Evolutionary conservation across 2,797 vertebrate genomes (phyloP).

Genomic region (Diglossa cyanea): DNA sequence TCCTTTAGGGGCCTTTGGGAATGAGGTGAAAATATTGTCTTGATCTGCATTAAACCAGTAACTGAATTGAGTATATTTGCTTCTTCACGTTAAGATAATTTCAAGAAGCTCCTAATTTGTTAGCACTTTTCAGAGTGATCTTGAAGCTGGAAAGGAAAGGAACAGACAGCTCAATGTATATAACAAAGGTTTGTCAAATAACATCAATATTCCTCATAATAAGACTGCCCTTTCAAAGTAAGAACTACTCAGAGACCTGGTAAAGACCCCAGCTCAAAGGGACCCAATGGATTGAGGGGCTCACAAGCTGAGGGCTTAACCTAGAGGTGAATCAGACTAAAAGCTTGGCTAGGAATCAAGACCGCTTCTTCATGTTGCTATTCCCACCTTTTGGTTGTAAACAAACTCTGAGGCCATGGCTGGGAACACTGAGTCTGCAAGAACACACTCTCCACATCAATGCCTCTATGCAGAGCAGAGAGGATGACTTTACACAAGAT

Average conservation of each 20-base stretch:
- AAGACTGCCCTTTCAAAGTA: neutral
- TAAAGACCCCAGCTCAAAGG: neutral
- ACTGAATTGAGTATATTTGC: conserved; percentile 29
- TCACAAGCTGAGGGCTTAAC: neutral
- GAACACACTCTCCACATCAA: accelerated
- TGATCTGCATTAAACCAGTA: conserved; percentile 43
- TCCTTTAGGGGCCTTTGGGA: neutral
- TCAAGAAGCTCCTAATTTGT: conserved; percentile 38
- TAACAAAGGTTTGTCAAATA: neutral
- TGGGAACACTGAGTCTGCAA: neutral
- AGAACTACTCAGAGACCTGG: neutral
- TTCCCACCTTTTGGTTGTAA: neutral
- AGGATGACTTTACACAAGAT: neutral
- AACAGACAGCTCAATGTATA: neutral
- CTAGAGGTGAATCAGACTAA: neutral
- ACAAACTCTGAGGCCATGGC: neutral
- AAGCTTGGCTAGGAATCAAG: neutral
- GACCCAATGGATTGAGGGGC: accelerated
- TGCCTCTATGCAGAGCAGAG: neutral
- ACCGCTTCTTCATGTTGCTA: neutral
- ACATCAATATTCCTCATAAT: neutral
- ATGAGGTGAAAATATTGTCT: conserved; percentile 41
- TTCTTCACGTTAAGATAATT: conserved; percentile 25
- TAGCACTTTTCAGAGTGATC: conserved; percentile 4
- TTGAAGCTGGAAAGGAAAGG: neutral